A percentile compares a stretch with the other conserved stretches of the same genome.
These are phyloP conservation scores for Lepidonotus clava DNA, from an alignment of 2,888 invertebrate genomes.

Conservation along the genomic window DNA sequence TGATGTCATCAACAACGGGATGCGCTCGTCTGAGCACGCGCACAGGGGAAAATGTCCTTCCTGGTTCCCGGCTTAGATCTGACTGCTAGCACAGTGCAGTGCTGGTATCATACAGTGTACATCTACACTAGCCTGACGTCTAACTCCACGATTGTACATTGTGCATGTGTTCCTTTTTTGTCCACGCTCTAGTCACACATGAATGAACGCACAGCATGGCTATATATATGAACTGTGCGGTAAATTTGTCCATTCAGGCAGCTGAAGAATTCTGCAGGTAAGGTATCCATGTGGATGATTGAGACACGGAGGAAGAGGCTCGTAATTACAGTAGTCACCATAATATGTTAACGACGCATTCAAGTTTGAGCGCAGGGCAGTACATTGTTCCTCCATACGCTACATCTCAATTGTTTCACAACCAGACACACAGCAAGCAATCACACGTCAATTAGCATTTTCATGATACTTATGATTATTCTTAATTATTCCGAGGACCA, in stretches of 20 bases:
- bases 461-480: not conserved
- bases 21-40: not conserved
- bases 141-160: constrained; percentile 37
- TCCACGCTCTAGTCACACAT: constrained; percentile 47
- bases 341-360: constrained; percentile 41
- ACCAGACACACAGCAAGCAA: constrained; percentile 30
- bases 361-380: constrained; percentile 37
- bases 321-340: constrained; percentile 46
- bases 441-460: constrained; percentile 10
- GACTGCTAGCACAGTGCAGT: constrained; percentile 44
- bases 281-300: constrained; percentile 36
- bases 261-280: constrained; percentile 54
- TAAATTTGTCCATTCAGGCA: constrained; percentile 52
- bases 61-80: not conserved
- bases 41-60: not conserved
- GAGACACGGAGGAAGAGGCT: constrained; percentile 51
- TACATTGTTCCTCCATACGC: constrained; percentile 30
- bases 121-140: constrained; percentile 38
- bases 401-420: constrained; percentile 28
- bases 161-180: constrained; percentile 24
- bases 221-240: constrained; percentile 26
- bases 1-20: constrained; percentile 22
- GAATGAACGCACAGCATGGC: constrained; percentile 16
- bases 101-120: constrained; percentile 44
- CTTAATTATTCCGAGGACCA: not conserved